Conservation (phyloP, 1,140 invertebrate species). For the Neuroterus valhalla region DNA sequence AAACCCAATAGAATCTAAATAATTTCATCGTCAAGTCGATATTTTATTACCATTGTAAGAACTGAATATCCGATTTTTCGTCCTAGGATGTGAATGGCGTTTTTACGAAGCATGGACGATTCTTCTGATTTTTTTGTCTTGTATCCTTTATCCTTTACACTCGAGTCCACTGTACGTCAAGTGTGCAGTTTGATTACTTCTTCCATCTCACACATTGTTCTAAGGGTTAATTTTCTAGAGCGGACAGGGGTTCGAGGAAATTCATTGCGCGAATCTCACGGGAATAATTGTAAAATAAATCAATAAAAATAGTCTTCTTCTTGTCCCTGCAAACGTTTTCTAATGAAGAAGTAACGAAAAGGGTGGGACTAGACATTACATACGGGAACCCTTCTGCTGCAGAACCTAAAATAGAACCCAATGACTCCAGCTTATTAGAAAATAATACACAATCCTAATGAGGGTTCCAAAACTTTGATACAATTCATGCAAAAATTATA, state of each 20-base stretch:
- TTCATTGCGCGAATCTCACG: slow-evolving; percentile 35
- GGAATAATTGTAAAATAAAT: slow-evolving; percentile 52
- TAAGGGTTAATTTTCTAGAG: no score
- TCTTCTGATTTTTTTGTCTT: slow-evolving; percentile 4
- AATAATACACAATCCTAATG: slow-evolving; percentile 11
- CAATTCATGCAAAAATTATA: no score
- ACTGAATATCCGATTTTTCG: not conserved
- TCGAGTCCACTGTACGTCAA: not conserved
- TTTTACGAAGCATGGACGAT: slow-evolving; percentile 1
- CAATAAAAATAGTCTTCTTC: slow-evolving; percentile 64
- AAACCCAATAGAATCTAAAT: not conserved
- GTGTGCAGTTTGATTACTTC: no score
- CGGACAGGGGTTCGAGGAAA: not conserved
- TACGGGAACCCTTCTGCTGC: slow-evolving; percentile 92
- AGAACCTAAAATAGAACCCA: slow-evolving; percentile 75
- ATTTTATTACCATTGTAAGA: not conserved
- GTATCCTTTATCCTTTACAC: not conserved
- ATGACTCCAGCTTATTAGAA: slow-evolving; percentile 22
- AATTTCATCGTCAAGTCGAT: not conserved
- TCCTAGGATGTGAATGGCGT: not conserved
- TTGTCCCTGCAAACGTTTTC: slow-evolving; percentile 60
- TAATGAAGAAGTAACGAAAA: slow-evolving; percentile 59
- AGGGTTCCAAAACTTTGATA: not conserved
- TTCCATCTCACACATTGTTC: no score
- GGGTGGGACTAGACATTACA: slow-evolving; percentile 79